Percentiles rank a stretch among this genome's conserved stretches.
These are phyloP conservation scores for Epirrita christyi DNA, from an alignment of 2,888 invertebrate genomes.

Conservation along the genomic window DNA sequence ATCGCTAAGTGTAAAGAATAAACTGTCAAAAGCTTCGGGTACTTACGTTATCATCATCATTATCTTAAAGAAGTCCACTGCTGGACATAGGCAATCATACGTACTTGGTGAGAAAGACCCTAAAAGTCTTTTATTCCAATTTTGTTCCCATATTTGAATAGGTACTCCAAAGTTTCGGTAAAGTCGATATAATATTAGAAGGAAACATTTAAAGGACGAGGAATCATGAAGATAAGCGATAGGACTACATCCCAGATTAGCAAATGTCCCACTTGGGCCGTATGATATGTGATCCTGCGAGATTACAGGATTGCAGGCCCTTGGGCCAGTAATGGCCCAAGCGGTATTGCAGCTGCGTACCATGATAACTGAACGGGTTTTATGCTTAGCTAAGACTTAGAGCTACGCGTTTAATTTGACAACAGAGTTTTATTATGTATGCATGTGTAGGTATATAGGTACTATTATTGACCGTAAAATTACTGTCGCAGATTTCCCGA, in stretches of 20 bases:
- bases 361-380: neutral
- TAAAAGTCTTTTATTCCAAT: neutral
- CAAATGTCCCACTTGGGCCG: slow-evolving; percentile 19
- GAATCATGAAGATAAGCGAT: slow-evolving; percentile 18
- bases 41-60: no score
- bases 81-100: no score
- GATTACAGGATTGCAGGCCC: slow-evolving; percentile 23
- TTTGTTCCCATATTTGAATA: slow-evolving; percentile 4
- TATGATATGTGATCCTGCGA: slow-evolving; percentile 24
- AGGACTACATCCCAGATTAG: slow-evolving; percentile 23
- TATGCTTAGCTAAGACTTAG: neutral
- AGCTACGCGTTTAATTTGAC: no score
- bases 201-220: slow-evolving; percentile 16
- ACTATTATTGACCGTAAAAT: no score
- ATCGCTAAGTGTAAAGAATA: no score
- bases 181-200: slow-evolving; percentile 14
- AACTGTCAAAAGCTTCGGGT: no score
- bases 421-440: no score
- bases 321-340: slow-evolving; percentile 6
- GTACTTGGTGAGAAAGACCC: neutral
- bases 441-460: no score
- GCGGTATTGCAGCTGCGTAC: neutral
- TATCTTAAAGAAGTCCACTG: no score
- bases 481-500: no score
- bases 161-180: slow-evolving; percentile 9